A percentile compares a stretch with the other conserved stretches of the same genome.
These are phyloP conservation scores for Apodemia mormo DNA, from an alignment of 2,888 invertebrate genomes.

Conservation along the genomic window DNA sequence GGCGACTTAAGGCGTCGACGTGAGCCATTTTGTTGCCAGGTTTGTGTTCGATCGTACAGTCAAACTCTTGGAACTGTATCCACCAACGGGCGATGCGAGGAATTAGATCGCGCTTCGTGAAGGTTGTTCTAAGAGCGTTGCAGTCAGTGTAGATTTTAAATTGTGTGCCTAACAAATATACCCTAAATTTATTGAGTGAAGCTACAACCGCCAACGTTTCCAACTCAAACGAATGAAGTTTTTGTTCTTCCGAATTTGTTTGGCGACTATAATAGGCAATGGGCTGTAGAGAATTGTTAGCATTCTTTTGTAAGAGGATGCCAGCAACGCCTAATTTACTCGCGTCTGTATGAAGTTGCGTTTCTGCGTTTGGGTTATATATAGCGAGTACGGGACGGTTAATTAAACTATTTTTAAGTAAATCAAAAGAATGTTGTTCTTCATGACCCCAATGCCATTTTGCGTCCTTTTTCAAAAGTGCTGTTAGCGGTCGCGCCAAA, in stretches of 20 bases:
- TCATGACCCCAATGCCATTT: too few relatives aligned
- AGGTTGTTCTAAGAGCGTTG: slow-evolving; percentile 33
- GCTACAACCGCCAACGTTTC: slow-evolving; percentile 16
- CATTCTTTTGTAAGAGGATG: slow-evolving; percentile 21
- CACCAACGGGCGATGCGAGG: background rate
- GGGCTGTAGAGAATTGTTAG: background rate
- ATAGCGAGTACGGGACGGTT: too few relatives aligned
- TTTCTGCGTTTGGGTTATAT: too few relatives aligned
- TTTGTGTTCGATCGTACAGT: background rate
- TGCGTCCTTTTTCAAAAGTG: too few relatives aligned
- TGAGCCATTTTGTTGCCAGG: background rate
- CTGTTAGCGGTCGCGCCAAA: too few relatives aligned
- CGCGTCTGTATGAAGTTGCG: too few relatives aligned
- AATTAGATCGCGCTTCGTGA: slow-evolving; percentile 13
- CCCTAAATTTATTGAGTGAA: slow-evolving; percentile 34
- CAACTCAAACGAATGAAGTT: background rate
- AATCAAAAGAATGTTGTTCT: too few relatives aligned
- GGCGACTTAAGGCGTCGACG: background rate
- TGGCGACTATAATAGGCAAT: background rate
- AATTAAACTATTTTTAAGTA: too few relatives aligned
- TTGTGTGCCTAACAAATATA: slow-evolving; percentile 32
- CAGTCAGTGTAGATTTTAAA: slow-evolving; percentile 37
- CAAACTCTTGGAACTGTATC: slow-evolving; percentile 3
- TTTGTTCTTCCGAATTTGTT: background rate
- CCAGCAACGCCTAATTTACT: too few relatives aligned